These are phyloP conservation scores for Scopus umbretta DNA, from an alignment of 2,113 vertebrate species.

Conservation along the genomic window DNA sequence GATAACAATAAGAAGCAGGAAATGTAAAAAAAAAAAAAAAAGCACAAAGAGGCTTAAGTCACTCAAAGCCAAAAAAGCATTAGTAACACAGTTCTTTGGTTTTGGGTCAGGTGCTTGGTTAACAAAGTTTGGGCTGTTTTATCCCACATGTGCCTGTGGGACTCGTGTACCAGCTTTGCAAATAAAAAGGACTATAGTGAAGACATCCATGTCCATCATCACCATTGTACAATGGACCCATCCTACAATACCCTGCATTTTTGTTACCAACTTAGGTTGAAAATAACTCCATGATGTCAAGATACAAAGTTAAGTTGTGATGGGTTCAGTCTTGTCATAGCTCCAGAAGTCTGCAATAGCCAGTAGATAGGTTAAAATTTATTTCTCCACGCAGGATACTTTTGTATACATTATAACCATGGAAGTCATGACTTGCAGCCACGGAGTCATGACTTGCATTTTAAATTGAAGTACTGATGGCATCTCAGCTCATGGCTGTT, in stretches of 20 bases:
- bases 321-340: not conserved
- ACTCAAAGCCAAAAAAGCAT: not conserved
- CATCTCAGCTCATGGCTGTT: not conserved
- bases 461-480: not conserved
- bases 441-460: not conserved
- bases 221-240: not conserved
- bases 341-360: not conserved
- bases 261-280: not conserved
- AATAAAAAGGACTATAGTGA: not conserved
- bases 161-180: not conserved
- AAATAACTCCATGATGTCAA: not conserved
- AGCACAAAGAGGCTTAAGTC: not conserved
- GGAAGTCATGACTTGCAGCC: not conserved
- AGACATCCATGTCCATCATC: not conserved
- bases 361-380: not conserved
- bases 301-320: not conserved
- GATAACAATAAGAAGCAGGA: not conserved
- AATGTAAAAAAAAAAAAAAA: not conserved
- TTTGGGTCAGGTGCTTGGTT: not conserved
- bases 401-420: not conserved
- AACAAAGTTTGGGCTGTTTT: not conserved
- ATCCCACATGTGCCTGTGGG: not conserved
- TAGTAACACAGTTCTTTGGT: not conserved
- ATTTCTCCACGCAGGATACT: not conserved
- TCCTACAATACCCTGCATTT: not conserved